Conservation (phyloP, 1,140 invertebrate species). For the Brachionus paranguensis region DNA sequence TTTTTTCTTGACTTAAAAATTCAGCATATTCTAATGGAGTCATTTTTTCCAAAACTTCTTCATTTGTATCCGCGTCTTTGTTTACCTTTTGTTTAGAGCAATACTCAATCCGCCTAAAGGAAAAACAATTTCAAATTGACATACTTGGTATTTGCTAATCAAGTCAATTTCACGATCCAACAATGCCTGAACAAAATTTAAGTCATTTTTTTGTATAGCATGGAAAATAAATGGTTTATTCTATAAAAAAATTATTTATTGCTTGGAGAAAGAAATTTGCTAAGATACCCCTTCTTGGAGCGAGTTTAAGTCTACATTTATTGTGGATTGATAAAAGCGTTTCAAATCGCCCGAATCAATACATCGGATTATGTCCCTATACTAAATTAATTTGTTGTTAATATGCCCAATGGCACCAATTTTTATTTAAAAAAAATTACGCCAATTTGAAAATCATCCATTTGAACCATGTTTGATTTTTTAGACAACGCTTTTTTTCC, state of each 20-base stretch:
- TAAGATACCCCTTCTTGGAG: conserved; percentile 12
- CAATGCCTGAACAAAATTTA: conserved; percentile 13
- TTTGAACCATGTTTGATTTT: neutral
- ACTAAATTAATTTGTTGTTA: neutral
- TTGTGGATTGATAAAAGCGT: neutral
- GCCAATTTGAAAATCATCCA: conserved; percentile 16
- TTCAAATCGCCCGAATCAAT: conserved; percentile 5
- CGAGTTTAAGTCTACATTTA: neutral
- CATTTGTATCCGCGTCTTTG: neutral
- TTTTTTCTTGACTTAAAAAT: neutral
- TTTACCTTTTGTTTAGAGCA: neutral
- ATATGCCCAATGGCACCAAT: neutral
- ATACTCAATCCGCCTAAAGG: neutral
- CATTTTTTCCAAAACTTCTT: neutral
- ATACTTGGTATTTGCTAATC: neutral
- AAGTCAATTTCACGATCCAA: conserved; percentile 26
- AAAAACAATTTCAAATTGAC: neutral
- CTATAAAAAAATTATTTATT: neutral
- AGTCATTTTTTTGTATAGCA: conserved; percentile 23
- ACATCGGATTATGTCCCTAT: neutral
- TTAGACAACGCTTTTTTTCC: neutral
- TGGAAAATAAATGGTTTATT: conserved; percentile 40
- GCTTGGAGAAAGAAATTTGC: neutral
- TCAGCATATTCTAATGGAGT: neutral
- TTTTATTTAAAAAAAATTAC: neutral